phyloP scores from a whole-genome alignment of 2,113 vertebrate species.

The Amazona guildingii region DNA sequence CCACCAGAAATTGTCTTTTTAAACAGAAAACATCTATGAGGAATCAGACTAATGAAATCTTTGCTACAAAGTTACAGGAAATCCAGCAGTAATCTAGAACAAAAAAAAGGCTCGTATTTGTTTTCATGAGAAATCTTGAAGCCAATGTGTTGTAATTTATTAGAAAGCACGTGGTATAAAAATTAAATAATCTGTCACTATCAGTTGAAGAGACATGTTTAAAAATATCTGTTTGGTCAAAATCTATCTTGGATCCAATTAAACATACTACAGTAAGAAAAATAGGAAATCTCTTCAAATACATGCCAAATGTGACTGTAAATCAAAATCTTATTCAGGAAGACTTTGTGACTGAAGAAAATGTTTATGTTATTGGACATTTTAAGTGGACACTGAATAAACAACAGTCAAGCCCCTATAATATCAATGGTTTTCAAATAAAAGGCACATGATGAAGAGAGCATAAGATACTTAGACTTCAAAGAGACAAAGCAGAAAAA shows the following conservation, averaged over 20 bases:
- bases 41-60: not conserved
- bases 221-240: not conserved
- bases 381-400: not conserved
- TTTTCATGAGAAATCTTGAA: not conserved
- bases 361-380: not conserved
- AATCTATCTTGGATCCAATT: not conserved
- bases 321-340: not conserved
- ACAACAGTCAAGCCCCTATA: not conserved
- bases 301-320: not conserved
- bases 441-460: not conserved
- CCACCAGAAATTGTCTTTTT: not conserved
- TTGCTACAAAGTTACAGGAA: not conserved
- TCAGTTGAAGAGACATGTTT: not conserved
- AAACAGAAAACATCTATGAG: not conserved
- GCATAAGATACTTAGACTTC: not conserved
- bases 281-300: not conserved
- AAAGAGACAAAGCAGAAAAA: not conserved
- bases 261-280: not conserved
- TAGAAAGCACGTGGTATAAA: not conserved
- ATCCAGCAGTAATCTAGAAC: not conserved
- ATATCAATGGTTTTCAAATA: not conserved
- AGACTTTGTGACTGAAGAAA: not conserved
- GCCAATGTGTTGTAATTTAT: not conserved
- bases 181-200: not conserved
- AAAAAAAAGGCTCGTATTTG: not conserved